Evolutionary conservation across 2,113 vertebrate genomes (phyloP), one percentile per base, ranked within the genome.

Genomic region (Cyprinodon brontotheroides): DNA sequence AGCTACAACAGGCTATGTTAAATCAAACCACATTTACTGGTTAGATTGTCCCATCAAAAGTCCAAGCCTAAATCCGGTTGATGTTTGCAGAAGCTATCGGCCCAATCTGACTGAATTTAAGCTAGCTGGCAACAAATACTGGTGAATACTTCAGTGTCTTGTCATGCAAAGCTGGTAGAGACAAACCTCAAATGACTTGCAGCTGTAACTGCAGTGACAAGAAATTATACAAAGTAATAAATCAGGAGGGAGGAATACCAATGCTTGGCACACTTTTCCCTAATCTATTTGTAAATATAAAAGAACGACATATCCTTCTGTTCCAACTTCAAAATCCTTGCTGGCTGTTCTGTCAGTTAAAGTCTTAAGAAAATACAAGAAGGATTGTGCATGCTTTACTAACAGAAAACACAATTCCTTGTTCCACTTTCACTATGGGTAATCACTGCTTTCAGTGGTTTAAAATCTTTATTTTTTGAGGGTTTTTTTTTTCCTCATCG

Each of bases 401-500:
- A 57, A 8, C 2, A 20, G 7, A 20, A 3, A 57, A 6, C 8
- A 7, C 20, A n/a, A 29, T 53, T 47, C 13, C 17, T 53, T 53
- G n/a, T 17, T 20, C 50, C 7, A 57, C 20, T n/a, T 57, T 57
- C 20, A n/a, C 50, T 2, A 57, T 57, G 50, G 20, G 50, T 57
- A 9, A 57, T n/a, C 50, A n/a, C 41, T n/a, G 50, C 17, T 20
- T 57, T 20, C 9, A n/a, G 50, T 20, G 8, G 50, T 57, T 57
- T n/a, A 57, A 57, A 57, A 57, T n/a, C 2, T 20, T 29, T 29
- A 29, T 29, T 29, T 57, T 53, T 57, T 57, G 50, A 57, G 20
- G 50, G n/a, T 0, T 41, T 41, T 41, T 41, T 41, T 41, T 6
- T 41, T 2, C 86, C 83, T 65, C 88, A 81, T 82, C 62, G 78